A percentile compares a stretch with the other conserved stretches of the same genome.
These are phyloP conservation scores for Diogma glabrata DNA, from an alignment of 2,888 invertebrate genomes.

Conservation along the genomic window DNA sequence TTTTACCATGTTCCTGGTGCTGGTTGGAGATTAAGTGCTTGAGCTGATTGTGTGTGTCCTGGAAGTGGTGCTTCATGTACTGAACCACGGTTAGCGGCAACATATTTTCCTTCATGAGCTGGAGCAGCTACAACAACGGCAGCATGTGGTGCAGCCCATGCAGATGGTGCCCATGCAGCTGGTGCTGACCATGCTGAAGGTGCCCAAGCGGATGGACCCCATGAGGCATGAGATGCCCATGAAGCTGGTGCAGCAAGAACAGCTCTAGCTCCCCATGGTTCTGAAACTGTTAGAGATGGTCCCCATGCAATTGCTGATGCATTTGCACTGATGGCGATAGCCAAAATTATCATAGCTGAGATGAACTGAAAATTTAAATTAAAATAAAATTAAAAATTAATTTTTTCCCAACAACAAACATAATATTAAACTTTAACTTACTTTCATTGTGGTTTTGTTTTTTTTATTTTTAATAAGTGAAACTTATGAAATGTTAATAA, in stretches of 20 bases:
- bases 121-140: not conserved
- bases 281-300: not conserved
- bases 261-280: not conserved
- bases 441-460: too few relatives aligned
- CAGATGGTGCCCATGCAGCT: not conserved
- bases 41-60: too few relatives aligned
- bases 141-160: not conserved
- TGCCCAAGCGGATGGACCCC: not conserved
- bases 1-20: too few relatives aligned
- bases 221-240: not conserved
- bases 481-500: too few relatives aligned
- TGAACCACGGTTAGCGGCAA: not conserved
- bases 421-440: too few relatives aligned
- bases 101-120: not conserved
- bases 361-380: too few relatives aligned
- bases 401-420: too few relatives aligned
- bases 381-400: too few relatives aligned
- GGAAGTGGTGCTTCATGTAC: not conserved
- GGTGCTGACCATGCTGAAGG: not conserved
- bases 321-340: not conserved
- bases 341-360: slow-evolving; percentile 5
- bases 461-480: too few relatives aligned
- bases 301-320: slow-evolving; percentile 6
- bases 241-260: not conserved
- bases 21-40: too few relatives aligned